phyloP scores from a whole-genome alignment of 2,113 vertebrate species.

The Pionites leucogaster region DNA sequence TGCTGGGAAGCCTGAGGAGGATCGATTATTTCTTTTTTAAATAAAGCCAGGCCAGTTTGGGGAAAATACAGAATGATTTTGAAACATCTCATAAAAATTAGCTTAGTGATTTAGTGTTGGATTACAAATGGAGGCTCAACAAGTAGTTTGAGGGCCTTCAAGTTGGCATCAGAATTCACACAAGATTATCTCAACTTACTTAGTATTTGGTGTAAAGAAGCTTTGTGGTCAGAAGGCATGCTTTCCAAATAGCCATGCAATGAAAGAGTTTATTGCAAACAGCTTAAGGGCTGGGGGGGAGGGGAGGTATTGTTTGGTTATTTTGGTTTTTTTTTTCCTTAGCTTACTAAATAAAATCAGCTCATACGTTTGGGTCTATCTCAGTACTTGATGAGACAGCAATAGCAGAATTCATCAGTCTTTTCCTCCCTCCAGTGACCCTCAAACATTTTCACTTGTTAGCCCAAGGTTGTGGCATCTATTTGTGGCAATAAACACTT shows the following conservation, averaged over 20 bases:
- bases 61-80: not conserved
- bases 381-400: not conserved
- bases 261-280: not conserved
- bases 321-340: not conserved
- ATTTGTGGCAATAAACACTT: not conserved
- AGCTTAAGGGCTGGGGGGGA: not conserved
- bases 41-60: not conserved
- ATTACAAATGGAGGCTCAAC: not conserved
- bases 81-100: not conserved
- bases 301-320: rapidly evolving
- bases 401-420: not conserved
- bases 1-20: not conserved
- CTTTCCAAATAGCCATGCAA: not conserved
- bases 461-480: not conserved
- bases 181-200: not conserved
- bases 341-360: not conserved
- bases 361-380: not conserved
- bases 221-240: not conserved
- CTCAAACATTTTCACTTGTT: not conserved
- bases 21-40: not conserved
- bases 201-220: not conserved
- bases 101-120: not conserved
- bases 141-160: not conserved
- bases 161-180: not conserved
- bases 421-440: not conserved